These are phyloP conservation scores for Aleiodes testaceus DNA, from an alignment of 2,888 invertebrate genomes.

Conservation along the genomic window DNA sequence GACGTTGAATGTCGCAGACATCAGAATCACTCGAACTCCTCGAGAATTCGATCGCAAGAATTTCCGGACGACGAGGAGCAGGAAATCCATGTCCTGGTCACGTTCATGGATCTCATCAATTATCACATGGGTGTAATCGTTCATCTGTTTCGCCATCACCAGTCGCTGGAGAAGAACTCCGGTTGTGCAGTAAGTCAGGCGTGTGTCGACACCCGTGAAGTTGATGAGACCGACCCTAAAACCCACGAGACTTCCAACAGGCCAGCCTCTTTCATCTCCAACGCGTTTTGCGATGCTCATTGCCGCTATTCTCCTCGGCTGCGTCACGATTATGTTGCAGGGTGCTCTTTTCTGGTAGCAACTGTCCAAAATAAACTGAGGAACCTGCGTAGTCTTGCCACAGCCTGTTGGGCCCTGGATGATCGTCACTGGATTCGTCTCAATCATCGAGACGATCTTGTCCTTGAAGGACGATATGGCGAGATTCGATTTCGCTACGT, in stretches of 20 bases:
- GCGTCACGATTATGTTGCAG: conserved; percentile 94
- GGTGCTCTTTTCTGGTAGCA: conserved; percentile 77
- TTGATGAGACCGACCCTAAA: conserved; percentile 88
- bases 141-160: conserved; percentile 80
- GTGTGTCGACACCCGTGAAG: conserved; percentile 78
- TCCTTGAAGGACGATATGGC: conserved; percentile 61
- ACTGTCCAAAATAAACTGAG: conserved; percentile 93
- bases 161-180: conserved; percentile 89
- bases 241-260: conserved; percentile 87
- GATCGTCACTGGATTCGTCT: conserved; percentile 83
- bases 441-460: conserved; percentile 82
- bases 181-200: conserved; percentile 90
- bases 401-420: conserved; percentile 96
- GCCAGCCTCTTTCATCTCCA: conserved; percentile 87
- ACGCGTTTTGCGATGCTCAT: conserved; percentile 91
- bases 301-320: conserved; percentile 95
- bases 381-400: conserved; percentile 91
- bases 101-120: conserved; percentile 96
- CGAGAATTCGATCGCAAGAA: conserved; percentile 81
- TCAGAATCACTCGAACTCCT: conserved; percentile 84
- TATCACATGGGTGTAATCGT: conserved; percentile 89
- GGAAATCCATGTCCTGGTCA: conserved; percentile 93
- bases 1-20: conserved; percentile 95
- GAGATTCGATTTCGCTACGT: conserved; percentile 59
- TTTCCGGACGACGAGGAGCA: conserved; percentile 87